Base-by-base conservation (phyloP, 1,140 invertebrate genomes). In the Argopecten irradians region DNA sequence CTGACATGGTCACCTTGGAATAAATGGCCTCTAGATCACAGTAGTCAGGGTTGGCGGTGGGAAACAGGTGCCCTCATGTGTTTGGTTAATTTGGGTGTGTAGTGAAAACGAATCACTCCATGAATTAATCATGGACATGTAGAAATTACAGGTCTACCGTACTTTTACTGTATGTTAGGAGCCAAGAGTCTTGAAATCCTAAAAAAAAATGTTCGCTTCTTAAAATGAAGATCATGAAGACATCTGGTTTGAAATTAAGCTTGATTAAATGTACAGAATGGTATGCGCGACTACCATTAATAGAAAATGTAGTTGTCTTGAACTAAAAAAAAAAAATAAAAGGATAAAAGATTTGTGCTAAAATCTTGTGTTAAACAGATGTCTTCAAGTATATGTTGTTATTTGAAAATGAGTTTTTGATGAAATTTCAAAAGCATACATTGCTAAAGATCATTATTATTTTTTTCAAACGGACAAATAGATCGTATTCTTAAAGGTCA, bases 31-130 rank as follows among this genome's bases (percentile, higher is more conserved):
- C 22, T n/a, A n/a, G n/a, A 71, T 28, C n/a, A 28, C 5, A 28
- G 55, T 5, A 71, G 55, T 1, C 55, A n/a, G 0, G 55, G 55
- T 71, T 71, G 2, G 28, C 55, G n/a, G n/a, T 28, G 28, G 55
- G n/a, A 71, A n/a, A 71, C 55, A 71, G 55, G 55, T 71, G 55
- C 55, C 55, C 14, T 71, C 55, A 71, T 71, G n/a, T 71, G 55
- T 71, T 71, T 71, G 13, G 55, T 71, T 71, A 71, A 71, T 71
- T 71, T 71, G 55, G 55, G 55, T 71, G 55, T 71, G 28, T n/a
- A 71, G 55, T 71, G 55, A 71, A n/a, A 71, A 71, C 55, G 55
- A 71, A 71, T 71, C 22, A 28, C 22, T 13, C 5, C 36, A 39
- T 71, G 8, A 22, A 71, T 71, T 71, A 16, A 71, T 71, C n/a